phyloP scores from a whole-genome alignment of 64 coral and sea anemone species.

The Exaiptasia diaphana region DNA sequence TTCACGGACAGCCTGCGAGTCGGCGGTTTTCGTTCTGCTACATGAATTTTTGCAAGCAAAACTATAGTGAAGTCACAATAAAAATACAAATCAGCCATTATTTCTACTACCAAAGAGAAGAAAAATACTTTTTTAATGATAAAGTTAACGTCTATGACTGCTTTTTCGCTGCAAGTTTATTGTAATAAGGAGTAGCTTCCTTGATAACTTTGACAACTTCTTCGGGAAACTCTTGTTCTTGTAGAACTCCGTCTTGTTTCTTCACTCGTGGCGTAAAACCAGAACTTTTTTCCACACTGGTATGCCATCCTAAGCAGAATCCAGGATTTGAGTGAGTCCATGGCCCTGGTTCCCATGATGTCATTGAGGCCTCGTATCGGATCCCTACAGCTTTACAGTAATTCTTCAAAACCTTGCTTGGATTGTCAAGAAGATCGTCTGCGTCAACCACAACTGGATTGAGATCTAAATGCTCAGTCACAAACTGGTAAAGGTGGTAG shows the following conservation, averaged over 20 bases:
- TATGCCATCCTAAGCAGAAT: conserved; percentile 46
- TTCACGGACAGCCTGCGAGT: too few relatives aligned
- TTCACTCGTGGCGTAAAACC: conserved; percentile 33
- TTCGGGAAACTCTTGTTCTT: conserved; percentile 4
- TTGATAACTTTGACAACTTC: conserved; percentile 3
- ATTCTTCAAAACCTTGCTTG: conserved; percentile 21
- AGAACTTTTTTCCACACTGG: conserved; percentile 50
- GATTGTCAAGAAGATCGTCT: conserved; percentile 52
- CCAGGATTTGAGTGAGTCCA: conserved; percentile 47
- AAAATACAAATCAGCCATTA: too few relatives aligned
- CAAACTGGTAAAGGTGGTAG: conserved; percentile 51
- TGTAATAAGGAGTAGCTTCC: conserved; percentile 33
- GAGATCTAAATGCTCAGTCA: conserved; percentile 1
- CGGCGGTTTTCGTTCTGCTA: too few relatives aligned
- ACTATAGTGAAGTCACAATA: too few relatives aligned
- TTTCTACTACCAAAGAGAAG: too few relatives aligned
- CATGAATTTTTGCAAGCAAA: too few relatives aligned
- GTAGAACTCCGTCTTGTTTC: background rate
- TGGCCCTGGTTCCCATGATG: conserved; percentile 58
- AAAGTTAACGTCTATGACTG: too few relatives aligned
- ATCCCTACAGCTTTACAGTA: conserved; percentile 74
- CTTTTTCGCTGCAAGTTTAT: conserved; percentile 10
- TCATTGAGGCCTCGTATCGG: conserved; percentile 62
- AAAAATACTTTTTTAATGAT: too few relatives aligned
- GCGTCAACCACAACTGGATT: conserved; percentile 47